Base-by-base conservation (phyloP, 2,113 vertebrate genomes). In the Hylia prasina region DNA sequence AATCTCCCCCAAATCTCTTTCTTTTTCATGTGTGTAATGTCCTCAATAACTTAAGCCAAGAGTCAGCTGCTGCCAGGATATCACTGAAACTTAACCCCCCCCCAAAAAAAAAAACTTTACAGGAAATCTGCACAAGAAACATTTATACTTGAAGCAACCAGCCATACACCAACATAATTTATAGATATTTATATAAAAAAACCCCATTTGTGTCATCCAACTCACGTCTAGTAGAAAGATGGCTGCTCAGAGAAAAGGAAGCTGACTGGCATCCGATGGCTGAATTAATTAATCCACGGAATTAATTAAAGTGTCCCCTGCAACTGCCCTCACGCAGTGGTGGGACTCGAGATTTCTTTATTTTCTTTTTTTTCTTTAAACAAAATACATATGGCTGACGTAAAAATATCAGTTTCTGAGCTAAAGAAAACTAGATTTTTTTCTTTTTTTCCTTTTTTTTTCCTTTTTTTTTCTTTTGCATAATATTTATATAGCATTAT, bases 371-470 rank as follows among this genome's bases (percentile, higher is more conserved):
- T 91, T 94, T 91, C 96, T 96, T 98, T 98, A 98, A 98, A 98
- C 96, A 98, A 97, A 98, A 98, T 97, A 98, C 97, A 98, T 98
- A 98, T 98, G 97, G 97, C 97, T 98, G 97, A 98, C 97, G 95
- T 96, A 96, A 97, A 97, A 98, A 97, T 98, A 97, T 95, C 96
- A 68, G 84, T 98, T 98, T 97, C 96, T 97, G 95, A 97, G 91
- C 97, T 97, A 97, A 98, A 98, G 96, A 98, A 98, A 98, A 98
- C 97, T 98, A 97, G 96, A 97, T 51, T 33, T 73, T 82, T 82
- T 83, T 53, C 11, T 0, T 8, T 18, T 16, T n/a, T 4, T 2
- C 6, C 24, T 21, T 13, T 30, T 35, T n/a, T 57, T 20, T 18
- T 18, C 19, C 25, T 65, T 66, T 22, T 9, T 35, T 25, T 65